Conservation (phyloP, 2,888 invertebrate species). For the Cerastis leucographa region DNA sequence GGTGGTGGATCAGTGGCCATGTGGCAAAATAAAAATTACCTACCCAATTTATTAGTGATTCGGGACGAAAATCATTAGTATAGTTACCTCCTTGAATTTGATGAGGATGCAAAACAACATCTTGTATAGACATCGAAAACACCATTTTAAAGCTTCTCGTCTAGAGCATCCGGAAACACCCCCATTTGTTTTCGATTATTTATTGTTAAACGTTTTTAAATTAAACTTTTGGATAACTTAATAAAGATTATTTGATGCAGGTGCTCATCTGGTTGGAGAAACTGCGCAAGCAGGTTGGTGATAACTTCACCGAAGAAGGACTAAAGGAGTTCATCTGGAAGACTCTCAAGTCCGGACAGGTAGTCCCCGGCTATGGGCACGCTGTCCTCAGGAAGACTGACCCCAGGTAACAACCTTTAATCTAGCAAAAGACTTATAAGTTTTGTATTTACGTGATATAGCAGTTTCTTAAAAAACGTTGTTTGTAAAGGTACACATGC, state of each 20-base stretch:
- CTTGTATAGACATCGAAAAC: background rate
- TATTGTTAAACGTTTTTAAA: background rate
- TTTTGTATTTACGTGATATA: background rate
- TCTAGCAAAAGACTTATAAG: background rate
- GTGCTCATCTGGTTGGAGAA: constrained; percentile 98
- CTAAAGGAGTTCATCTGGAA: constrained; percentile 99
- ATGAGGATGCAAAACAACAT: too few species aligned
- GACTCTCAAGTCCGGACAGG: constrained; percentile 98
- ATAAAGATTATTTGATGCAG: constrained; percentile 71
- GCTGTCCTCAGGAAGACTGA: constrained; percentile 99
- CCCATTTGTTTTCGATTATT: background rate
- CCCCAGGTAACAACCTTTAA: constrained; percentile 88
- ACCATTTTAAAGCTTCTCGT: background rate
- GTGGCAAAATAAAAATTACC: too few species aligned
- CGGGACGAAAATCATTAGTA: too few species aligned
- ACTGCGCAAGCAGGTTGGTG: constrained; percentile 95
- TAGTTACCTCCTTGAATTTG: too few species aligned
- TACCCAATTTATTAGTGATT: too few species aligned
- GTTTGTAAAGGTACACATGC: constrained; percentile 93
- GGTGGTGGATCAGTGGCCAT: too few species aligned
- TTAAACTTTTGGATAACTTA: background rate
- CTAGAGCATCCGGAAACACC: background rate
- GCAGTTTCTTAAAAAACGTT: constrained; percentile 5
- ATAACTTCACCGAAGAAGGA: constrained; percentile 96
- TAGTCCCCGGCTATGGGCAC: constrained; percentile 99